Evolutionary conservation across 1,140 invertebrate species (phyloP).

Genomic region (Harpegnathos saltator): DNA sequence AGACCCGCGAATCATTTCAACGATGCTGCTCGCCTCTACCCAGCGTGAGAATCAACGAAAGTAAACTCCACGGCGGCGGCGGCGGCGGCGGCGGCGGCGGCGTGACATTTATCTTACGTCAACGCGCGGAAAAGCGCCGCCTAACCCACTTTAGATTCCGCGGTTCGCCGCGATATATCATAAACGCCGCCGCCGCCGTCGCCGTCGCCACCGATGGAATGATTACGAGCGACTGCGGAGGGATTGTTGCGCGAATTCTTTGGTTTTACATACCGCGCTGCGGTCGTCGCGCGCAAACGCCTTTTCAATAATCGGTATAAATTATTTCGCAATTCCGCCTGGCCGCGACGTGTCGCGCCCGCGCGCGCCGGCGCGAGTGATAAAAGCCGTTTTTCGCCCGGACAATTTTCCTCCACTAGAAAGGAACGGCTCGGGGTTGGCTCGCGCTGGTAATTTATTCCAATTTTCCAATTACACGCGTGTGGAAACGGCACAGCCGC

Average conservation of each 20-base stretch:
- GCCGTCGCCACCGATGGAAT: background rate
- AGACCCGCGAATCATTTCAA: conserved; percentile 61
- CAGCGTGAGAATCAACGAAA: conserved; percentile 67
- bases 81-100: background rate
- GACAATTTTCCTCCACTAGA: no score
- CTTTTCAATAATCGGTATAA: background rate
- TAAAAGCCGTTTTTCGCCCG: no score
- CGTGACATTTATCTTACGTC: conserved; percentile 68
- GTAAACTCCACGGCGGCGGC: conserved; percentile 40
- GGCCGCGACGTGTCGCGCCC: no score
- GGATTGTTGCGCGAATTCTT: background rate
- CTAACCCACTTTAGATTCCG: conserved; percentile 31
- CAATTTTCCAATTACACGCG: background rate
- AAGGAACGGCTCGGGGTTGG: background rate
- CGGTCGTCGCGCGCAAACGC: background rate
- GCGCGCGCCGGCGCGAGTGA: no score
- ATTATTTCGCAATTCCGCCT: background rate
- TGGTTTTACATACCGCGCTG: background rate
- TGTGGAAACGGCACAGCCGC: no score
- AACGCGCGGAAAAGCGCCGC: conserved; percentile 46
- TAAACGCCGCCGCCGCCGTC: background rate
- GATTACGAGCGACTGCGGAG: background rate
- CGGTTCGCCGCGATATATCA: conserved; percentile 27
- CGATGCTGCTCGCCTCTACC: conserved; percentile 55
- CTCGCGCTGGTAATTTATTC: background rate